Evolutionary conservation across 1,140 invertebrate genomes (phyloP), one percentile per base, ranked within the genome.

Genomic region (Heliconius congener): DNA sequence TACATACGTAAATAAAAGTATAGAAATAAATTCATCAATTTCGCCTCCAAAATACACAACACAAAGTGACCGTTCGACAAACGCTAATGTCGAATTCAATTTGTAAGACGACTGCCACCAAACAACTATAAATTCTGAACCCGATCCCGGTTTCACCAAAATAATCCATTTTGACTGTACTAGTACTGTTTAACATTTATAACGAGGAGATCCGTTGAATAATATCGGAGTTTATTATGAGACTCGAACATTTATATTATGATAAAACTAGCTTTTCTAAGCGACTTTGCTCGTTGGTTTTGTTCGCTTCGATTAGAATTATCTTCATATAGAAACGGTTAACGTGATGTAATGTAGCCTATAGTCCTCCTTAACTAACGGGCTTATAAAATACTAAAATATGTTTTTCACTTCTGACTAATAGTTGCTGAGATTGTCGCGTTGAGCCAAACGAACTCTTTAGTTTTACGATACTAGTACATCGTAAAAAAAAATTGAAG

Each of bases 51-150:
- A 60, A 60, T 60, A 60, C 19, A 60, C 57, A 60, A 8, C 27
- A 30, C 23, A 9, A 66, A 66, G 23, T 30, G 27, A 66, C 60
- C 13, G 27, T 30, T 66, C 27, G 60, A 66, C 60, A 66, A 57
- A 30, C 27, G 60, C 60, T 66, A 66, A 66, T 66, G 60, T 66
- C 11, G 60, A 66, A 66, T 66, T 66, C 60, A 66, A 66, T 66
- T 66, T 66, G 27, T 66, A 66, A 66, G 60, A 66, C 60, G 60
- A 66, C 60, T 66, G 60, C 60, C 60, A 30, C 60, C 60, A 66
- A 66, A 30, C 60, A 66, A 30, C 60, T 66, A 66, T 66, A 66
- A 66, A 66, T 66, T 66, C 27, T 5, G 60, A 30, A 66, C 60
- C 4, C 60, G 60, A 66, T 66, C 60, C 60, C 60, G 60, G 60